These are phyloP conservation scores for Typhlichthys eigenmanni DNA, from an alignment of 2,797 vertebrate species.

Conservation along the genomic window DNA sequence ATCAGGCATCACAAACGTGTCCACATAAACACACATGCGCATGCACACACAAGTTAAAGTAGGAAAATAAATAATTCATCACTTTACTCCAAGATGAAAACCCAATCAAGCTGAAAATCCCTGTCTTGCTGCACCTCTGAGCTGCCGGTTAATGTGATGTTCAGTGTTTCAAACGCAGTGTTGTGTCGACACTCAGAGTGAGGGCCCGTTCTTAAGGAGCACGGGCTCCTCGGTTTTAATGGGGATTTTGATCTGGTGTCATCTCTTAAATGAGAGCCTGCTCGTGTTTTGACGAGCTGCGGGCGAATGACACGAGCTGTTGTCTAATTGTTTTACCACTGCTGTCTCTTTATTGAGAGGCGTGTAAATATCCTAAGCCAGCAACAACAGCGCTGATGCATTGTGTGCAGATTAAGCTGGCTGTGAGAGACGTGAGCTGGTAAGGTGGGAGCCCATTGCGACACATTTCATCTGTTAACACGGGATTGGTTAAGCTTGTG, in stretches of 20 bases:
- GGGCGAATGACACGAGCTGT: slow-evolving; percentile 39
- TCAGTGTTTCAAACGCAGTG: slow-evolving; percentile 77
- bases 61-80: slow-evolving; percentile 87
- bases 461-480: slow-evolving; percentile 51
- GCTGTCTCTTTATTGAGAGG: slow-evolving; percentile 63
- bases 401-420: neutral
- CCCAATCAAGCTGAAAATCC: slow-evolving; percentile 90
- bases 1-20: slow-evolving; percentile 43
- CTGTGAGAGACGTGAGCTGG: slow-evolving; percentile 37
- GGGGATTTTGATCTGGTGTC: slow-evolving; percentile 68
- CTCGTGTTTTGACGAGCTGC: slow-evolving; percentile 49
- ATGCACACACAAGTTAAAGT: slow-evolving; percentile 57
- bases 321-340: slow-evolving; percentile 70
- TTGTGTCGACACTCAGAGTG: slow-evolving; percentile 74
- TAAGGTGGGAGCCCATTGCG: slow-evolving; percentile 47
- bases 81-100: slow-evolving; percentile 85
- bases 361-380: slow-evolving; percentile 68
- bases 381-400: slow-evolving; percentile 64
- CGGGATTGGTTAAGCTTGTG: slow-evolving; percentile 26
- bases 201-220: slow-evolving; percentile 68
- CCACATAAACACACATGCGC: slow-evolving; percentile 17
- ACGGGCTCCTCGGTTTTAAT: slow-evolving; percentile 52
- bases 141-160: slow-evolving; percentile 85
- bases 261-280: slow-evolving; percentile 65
- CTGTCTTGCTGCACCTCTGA: slow-evolving; percentile 82